Base-by-base conservation (phyloP, 2,797 vertebrate genomes). In the Tiaroga cobitis region DNA sequence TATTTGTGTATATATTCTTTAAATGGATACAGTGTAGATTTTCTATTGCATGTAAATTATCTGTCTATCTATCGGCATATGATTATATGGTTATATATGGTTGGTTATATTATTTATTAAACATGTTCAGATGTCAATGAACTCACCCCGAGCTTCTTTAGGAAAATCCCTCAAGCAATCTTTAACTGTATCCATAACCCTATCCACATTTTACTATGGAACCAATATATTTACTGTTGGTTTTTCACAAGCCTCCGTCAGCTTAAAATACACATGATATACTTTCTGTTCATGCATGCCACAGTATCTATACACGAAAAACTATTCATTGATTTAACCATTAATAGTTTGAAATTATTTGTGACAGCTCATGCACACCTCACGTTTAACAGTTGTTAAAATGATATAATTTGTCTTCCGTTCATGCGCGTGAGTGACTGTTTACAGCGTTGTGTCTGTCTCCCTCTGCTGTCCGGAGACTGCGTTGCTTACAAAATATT, bases 121-220 rank as follows among this genome's bases (percentile, higher is more conserved):
- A n/a, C 8, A 11, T 34, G 6, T 59, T 34, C 10, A 54, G 1
- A 34, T 15, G 29, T 39, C 51, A 81, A 21, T 39, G 15, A 63
- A 89, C 93, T 94, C 84, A 95, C 95, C 95, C 49, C 91, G 94
- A 85, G 95, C 94, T 87, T 95, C 95, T 81, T 83, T 43, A 1
- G 94, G 86, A 85, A 93, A 94, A 51, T 93, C 77, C 37, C 68
- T 77, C 81, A 96, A 86, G 21, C 87, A 89, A 9, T 91, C 87
- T 82, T 80, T 93, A 51, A 95, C 90, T 11, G 80, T 29, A 67
- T 94, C 93, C 92, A 93, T 93, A 56, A 65, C 68, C 65, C 46
- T 56, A 15, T 70, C 46, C 32, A 70, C 73, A 76, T 24, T 21
- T 51, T 51, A 16, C 21, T 41, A 39, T 26, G 29, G 26, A 70